Base-by-base conservation (phyloP, 1,140 invertebrate genomes). In the Pachyrhynchus sulphureomaculatus region DNA sequence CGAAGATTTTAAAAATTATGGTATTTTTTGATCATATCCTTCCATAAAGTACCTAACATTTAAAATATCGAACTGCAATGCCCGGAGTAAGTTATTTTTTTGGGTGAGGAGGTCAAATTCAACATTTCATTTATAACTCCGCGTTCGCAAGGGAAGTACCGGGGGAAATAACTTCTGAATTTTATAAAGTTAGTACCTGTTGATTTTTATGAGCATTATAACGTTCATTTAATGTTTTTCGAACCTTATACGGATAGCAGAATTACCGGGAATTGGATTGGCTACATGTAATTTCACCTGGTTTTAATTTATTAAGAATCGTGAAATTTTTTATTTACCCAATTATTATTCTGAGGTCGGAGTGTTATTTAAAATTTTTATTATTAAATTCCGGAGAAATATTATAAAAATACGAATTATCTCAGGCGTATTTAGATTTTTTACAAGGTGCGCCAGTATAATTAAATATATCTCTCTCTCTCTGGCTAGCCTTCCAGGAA, bases 401-500 rank as follows among this genome's bases (percentile, higher is more conserved):
- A 20, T 9, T 29, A 10, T 51, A 51, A 36, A 34, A 51, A 51
- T 51, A 51, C 34, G 15, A 51, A 51, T 51, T 51, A 51, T 51
- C 48, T 51, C 48, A 51, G n/a, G 48, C 15, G 10, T 23, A 2
- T 20, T 44, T n/a, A 1, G 8, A 23, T 24, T 44, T 13, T 5
- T 5, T 18, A 4, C 36, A n/a, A 6, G 13, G 13, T n/a, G 13
- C 12, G 1, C n/a, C 34, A n/a, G 5, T 33, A 6, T 33, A 6
- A 12, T 6, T 12, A 33, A 6, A 33, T 12, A 33, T 33, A 33
- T 12, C 5, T 33, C 5, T 33, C 5, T 6, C 29, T 32, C 5
- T 6, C 12, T 32, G 29, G 5, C 5, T 12, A 32, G 12, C 1
- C 13, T 37, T 13, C 6, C 13, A 1, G 12, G 29, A 12, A 12